Conservation (phyloP, 2,797 vertebrate species). For the Babyrousa celebensis region DNA sequence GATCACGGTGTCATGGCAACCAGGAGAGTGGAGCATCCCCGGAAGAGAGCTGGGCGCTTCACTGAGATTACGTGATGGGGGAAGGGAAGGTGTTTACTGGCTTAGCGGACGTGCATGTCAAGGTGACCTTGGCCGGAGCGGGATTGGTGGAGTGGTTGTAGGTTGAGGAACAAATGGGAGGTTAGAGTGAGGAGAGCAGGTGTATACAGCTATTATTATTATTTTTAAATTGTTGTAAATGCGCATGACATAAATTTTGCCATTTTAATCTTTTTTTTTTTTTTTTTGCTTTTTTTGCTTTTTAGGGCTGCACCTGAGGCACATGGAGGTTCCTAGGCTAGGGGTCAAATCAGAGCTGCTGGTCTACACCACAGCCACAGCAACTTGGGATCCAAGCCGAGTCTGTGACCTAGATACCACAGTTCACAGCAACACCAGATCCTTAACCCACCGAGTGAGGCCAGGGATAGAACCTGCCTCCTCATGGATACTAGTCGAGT, state of each 20-base stretch:
- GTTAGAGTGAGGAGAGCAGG: background rate
- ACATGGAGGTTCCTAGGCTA: no score
- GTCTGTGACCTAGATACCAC: no score
- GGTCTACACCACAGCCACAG: no score
- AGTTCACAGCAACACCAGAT: no score
- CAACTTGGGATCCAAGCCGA: no score
- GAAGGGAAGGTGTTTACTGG: background rate
- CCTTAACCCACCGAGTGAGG: no score
- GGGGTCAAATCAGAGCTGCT: no score
- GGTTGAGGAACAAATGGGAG: background rate
- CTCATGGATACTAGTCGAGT: no score
- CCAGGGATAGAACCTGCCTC: no score
- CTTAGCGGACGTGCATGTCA: slow-evolving; percentile 34
- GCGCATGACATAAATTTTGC: background rate
- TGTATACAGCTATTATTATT: background rate
- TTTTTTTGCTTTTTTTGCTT: no score
- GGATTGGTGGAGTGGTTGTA: background rate
- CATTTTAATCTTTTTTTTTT: background rate
- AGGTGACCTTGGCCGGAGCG: slow-evolving; percentile 68
- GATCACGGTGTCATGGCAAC: slow-evolving; percentile 56
- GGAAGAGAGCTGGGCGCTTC: background rate
- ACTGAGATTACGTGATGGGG: background rate
- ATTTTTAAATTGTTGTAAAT: background rate
- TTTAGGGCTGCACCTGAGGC: no score
- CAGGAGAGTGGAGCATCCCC: background rate